Evolutionary conservation across 2,888 invertebrate species (phyloP).

Genomic region (Epinotia nisella): DNA sequence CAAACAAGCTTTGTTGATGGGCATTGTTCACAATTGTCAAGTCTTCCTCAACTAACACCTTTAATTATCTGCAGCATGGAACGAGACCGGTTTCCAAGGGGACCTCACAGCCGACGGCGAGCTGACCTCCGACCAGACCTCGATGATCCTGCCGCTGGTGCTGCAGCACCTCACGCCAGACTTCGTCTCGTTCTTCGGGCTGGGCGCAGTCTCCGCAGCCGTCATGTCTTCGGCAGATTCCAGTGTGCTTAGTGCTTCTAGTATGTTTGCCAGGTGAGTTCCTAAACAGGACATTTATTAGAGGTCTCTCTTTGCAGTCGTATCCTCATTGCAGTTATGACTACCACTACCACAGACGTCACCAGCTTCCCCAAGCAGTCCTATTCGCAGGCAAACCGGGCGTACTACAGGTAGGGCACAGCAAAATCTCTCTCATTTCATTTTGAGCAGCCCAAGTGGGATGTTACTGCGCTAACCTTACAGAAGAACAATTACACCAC

Average conservation of each 20-base stretch:
- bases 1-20: background rate
- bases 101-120: constrained; percentile 85
- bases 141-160: constrained; percentile 98
- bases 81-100: constrained; percentile 94
- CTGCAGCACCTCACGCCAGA: constrained; percentile 98
- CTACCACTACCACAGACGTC: no score
- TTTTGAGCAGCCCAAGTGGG: no score
- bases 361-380: no score
- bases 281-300: background rate
- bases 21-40: background rate
- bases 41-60: background rate
- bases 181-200: constrained; percentile 98
- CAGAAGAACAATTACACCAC: no score
- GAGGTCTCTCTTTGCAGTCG: no score
- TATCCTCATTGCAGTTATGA: no score
- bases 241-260: constrained; percentile 98
- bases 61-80: constrained; percentile 90
- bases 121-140: constrained; percentile 90
- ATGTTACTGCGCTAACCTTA: no score
- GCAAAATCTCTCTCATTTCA: no score
- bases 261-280: constrained; percentile 95
- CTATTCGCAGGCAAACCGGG: no score
- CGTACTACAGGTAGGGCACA: no score
- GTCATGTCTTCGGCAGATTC: constrained; percentile 99
- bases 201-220: constrained; percentile 99